These are phyloP conservation scores for Varanus salvator DNA, from an alignment of 2,113 vertebrate genomes.

Conservation along the genomic window DNA sequence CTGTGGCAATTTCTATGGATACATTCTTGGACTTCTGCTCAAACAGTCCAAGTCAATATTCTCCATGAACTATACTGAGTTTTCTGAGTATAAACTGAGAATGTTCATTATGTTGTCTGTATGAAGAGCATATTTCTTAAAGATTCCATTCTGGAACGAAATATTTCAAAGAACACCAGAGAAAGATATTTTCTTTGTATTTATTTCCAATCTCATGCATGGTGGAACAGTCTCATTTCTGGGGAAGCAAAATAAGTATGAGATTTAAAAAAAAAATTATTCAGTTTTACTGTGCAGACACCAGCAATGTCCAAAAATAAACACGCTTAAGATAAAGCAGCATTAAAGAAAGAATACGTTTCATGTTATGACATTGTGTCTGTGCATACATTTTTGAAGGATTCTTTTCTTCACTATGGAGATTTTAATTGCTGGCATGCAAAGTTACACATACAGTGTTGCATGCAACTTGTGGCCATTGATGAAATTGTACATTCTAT, in stretches of 20 bases:
- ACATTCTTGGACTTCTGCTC: neutral
- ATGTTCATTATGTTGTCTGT: neutral
- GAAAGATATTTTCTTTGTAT: neutral
- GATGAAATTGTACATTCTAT: neutral
- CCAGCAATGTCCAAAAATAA: neutral
- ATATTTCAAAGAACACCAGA: neutral
- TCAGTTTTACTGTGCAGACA: neutral
- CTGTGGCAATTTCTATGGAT: neutral
- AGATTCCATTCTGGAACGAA: neutral
- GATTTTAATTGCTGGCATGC: neutral
- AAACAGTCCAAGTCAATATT: slow-evolving; percentile 12
- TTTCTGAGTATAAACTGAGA: neutral
- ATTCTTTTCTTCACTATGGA: neutral
- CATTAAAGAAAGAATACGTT: neutral
- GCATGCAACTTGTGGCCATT: neutral
- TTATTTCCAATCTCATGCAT: slow-evolving; percentile 5
- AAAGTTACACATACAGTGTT: neutral
- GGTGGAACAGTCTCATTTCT: neutral
- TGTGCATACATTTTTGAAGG: neutral
- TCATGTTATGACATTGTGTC: neutral
- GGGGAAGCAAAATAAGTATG: neutral
- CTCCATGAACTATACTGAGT: slow-evolving; percentile 2
- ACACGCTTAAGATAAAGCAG: neutral
- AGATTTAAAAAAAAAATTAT: neutral
- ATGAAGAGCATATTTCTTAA: neutral